Evolutionary conservation across 1,140 invertebrate species (phyloP).

Genomic region (Bombyx mandarina): DNA sequence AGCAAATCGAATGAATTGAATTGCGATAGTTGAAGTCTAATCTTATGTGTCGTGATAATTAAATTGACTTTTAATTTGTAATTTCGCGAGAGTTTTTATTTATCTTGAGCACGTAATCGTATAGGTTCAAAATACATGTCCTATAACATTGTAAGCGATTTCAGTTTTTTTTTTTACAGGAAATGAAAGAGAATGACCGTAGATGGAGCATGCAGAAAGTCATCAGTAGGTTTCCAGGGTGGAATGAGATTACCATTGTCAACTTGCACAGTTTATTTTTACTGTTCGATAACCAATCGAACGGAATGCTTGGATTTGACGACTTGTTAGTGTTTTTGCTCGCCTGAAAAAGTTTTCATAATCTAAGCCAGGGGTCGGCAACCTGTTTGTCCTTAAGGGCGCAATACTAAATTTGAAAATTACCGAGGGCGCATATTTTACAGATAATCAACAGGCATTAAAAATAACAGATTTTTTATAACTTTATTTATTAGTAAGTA

Average conservation of each 20-base stretch:
- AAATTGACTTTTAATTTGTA: not conserved
- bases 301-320: slow-evolving; percentile 69
- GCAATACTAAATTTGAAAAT: too few species aligned
- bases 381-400: too few species aligned
- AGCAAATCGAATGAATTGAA: too few species aligned
- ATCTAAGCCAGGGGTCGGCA: too few species aligned
- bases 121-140: not conserved
- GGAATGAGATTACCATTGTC: slow-evolving; percentile 70
- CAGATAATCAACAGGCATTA: too few species aligned
- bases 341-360: too few species aligned
- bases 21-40: not conserved
- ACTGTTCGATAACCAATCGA: slow-evolving; percentile 67
- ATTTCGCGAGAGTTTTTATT: not conserved
- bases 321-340: slow-evolving; percentile 60
- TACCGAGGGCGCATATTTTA: too few species aligned
- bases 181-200: slow-evolving; percentile 67
- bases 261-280: slow-evolving; percentile 70
- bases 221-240: slow-evolving; percentile 61
- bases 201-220: slow-evolving; percentile 64
- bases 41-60: not conserved
- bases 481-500: too few species aligned
- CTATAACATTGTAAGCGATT: not conserved
- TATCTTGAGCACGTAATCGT: too few species aligned
- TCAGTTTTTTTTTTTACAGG: slow-evolving; percentile 21
- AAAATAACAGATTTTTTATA: too few species aligned